Conservation (phyloP, 2,888 invertebrate species). For the Scaptomyza tumidula region DNA sequence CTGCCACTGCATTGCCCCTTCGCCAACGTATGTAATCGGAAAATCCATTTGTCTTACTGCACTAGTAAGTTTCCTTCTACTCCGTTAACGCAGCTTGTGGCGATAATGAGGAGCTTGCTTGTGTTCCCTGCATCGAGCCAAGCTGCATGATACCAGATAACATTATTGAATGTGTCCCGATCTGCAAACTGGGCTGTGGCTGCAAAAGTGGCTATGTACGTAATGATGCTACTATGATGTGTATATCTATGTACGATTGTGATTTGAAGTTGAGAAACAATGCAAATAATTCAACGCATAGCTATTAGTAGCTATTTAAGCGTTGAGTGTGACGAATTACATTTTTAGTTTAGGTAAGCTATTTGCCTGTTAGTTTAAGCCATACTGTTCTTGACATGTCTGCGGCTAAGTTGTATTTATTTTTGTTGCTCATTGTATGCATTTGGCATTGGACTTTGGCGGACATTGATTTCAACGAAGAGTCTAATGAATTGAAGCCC, state of each 20-base stretch:
- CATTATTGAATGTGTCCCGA: accelerated
- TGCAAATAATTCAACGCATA: too few relatives aligned
- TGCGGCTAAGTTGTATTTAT: not conserved
- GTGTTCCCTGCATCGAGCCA: conserved; percentile 44
- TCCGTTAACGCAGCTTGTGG: conserved; percentile 48
- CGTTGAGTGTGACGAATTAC: not conserved
- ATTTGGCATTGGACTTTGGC: not conserved
- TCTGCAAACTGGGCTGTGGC: conserved; percentile 51
- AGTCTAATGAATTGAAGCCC: conserved; percentile 1
- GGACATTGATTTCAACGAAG: not conserved
- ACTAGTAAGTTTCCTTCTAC: not conserved
- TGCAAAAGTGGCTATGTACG: conserved; percentile 52
- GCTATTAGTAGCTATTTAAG: too few relatives aligned
- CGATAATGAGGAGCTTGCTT: conserved; percentile 44
- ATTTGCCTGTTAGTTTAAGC: not conserved
- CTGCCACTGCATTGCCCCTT: conserved; percentile 7
- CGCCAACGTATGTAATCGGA: conserved; percentile 38
- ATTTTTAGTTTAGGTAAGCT: not conserved
- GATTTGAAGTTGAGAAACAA: too few relatives aligned
- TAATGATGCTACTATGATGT: conserved; percentile 30
- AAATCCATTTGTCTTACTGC: conserved; percentile 1
- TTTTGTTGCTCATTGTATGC: conserved; percentile 21
- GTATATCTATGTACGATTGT: conserved; percentile 40
- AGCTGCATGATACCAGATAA: conserved; percentile 30
- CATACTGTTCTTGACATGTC: conserved; percentile 13